Evolutionary conservation across 2,888 invertebrate species (phyloP).

Genomic region (Megamerina dolium): DNA sequence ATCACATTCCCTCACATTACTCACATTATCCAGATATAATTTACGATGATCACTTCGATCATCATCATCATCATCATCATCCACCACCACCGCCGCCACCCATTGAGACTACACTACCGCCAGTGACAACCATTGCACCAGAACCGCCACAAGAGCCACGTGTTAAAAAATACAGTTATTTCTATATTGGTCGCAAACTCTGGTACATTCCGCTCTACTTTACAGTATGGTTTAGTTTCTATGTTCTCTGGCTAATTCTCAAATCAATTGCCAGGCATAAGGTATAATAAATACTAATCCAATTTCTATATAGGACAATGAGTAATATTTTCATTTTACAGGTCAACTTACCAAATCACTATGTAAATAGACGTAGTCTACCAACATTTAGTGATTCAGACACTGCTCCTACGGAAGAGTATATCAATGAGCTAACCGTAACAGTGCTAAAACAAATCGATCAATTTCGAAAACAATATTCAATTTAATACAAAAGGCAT

Average conservation of each 20-base stretch:
- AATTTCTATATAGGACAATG: constrained; percentile 1
- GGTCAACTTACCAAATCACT: constrained; percentile 49
- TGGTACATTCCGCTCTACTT: constrained; percentile 69
- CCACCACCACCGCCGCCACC: constrained; percentile 30
- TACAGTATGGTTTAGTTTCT: constrained; percentile 58
- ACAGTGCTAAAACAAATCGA: constrained; percentile 45
- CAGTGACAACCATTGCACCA: constrained; percentile 33
- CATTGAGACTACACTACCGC: constrained; percentile 31
- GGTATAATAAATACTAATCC: constrained; percentile 36
- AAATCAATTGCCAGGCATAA: constrained; percentile 65
- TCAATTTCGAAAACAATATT: constrained; percentile 38
- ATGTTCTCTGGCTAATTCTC: constrained; percentile 60
- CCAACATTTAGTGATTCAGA: constrained; percentile 21
- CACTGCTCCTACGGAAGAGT: constrained; percentile 27
- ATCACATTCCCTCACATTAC: constrained; percentile 30
- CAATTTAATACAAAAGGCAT: neutral
- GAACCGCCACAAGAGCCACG: constrained; percentile 45
- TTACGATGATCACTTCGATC: constrained; percentile 29
- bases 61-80: constrained; percentile 31
- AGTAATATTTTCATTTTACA: constrained; percentile 17
- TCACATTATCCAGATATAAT: constrained; percentile 37
- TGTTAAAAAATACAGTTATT: constrained; percentile 60
- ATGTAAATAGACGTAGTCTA: constrained; percentile 35
- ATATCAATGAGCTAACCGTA: constrained; percentile 43
- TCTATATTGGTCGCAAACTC: constrained; percentile 62